A percentile compares a stretch with the other conserved stretches of the same genome.
Evolutionary conservation across 2,797 vertebrate species (phyloP).

Genomic region (Lacerta viridis): DNA sequence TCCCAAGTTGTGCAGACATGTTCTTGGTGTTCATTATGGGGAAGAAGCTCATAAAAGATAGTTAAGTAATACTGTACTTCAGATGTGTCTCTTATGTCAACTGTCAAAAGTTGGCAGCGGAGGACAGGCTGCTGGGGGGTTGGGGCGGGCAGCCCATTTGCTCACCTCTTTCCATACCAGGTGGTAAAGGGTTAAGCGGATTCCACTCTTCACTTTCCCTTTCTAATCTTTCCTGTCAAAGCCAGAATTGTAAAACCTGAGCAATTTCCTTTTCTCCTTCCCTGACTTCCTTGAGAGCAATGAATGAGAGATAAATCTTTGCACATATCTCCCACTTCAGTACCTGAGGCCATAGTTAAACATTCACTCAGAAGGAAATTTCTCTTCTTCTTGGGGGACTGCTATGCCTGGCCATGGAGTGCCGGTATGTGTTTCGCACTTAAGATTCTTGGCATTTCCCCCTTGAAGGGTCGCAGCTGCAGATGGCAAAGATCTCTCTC

Average conservation of each 20-base stretch:
- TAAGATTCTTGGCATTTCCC: background rate
- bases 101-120: background rate
- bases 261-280: background rate
- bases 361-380: background rate
- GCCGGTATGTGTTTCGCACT: background rate
- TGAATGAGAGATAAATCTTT: background rate
- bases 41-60: too few relatives aligned
- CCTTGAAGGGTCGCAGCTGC: background rate
- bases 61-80: too few relatives aligned
- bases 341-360: conserved; percentile 13
- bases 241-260: background rate
- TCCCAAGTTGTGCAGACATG: too few relatives aligned
- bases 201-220: background rate
- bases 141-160: too few relatives aligned
- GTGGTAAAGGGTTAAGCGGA: background rate
- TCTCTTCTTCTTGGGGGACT: background rate
- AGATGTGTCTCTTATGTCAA: background rate
- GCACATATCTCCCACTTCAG: background rate
- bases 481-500: background rate
- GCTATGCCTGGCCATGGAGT: background rate
- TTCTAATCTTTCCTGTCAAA: background rate
- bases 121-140: too few relatives aligned
- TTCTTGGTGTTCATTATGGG: too few relatives aligned
- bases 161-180: background rate
- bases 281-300: background rate